phyloP scores from a whole-genome alignment of 2,797 vertebrate species.

The Coccyzus lansbergi region DNA sequence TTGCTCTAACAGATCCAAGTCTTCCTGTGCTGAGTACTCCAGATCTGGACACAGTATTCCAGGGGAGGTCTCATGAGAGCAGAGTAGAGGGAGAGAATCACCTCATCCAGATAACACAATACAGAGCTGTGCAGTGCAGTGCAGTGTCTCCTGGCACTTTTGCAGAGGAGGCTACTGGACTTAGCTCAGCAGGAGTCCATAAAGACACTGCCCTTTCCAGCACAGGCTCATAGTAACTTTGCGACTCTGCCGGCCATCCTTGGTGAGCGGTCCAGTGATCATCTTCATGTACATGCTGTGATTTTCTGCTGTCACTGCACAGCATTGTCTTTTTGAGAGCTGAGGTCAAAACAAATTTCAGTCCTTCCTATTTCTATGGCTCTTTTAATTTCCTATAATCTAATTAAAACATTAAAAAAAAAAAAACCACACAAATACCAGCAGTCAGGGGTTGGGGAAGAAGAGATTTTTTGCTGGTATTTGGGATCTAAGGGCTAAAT shows the following conservation, averaged over 20 bases:
- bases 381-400: not conserved
- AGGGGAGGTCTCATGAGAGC: no score
- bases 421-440: no score
- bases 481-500: not conserved
- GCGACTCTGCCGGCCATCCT: not conserved
- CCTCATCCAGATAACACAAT: no score
- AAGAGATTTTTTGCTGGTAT: not conserved
- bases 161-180: not conserved
- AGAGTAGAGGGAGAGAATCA: no score
- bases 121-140: rapidly evolving
- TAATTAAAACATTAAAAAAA: not conserved
- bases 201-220: not conserved
- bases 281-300: rapidly evolving
- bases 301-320: not conserved
- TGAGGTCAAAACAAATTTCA: not conserved
- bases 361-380: not conserved
- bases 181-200: not conserved
- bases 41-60: no score
- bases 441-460: not conserved
- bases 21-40: no score
- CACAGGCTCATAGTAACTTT: not conserved
- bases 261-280: no score
- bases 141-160: no score
- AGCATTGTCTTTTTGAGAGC: not conserved
- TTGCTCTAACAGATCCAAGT: no score